Conservation (phyloP, 2,113 vertebrate genomes). For the Garra rufa region DNA sequence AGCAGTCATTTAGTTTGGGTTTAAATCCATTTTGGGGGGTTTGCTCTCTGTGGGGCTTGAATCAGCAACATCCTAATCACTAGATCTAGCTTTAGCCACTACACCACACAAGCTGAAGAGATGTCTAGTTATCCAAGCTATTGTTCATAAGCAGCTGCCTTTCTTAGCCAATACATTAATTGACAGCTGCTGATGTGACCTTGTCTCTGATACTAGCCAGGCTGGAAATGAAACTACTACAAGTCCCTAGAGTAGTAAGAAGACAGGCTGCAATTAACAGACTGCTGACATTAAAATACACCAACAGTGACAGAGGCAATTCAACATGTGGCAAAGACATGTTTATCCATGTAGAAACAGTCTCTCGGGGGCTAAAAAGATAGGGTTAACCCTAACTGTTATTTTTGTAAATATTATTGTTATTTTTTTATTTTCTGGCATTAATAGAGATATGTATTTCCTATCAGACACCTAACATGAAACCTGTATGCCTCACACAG, state of each 20-base stretch:
- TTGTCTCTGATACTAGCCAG: constrained; percentile 59
- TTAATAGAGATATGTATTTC: not conserved
- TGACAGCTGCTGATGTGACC: constrained; percentile 51
- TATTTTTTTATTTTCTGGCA: not conserved
- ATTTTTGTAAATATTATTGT: not conserved
- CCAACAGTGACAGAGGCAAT: not conserved
- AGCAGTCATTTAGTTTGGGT: not conserved
- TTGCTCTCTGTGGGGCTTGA: not conserved
- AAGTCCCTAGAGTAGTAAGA: not conserved
- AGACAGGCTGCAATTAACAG: constrained; percentile 27
- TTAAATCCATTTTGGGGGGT: not conserved
- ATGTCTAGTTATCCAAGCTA: not conserved
- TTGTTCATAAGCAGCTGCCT: constrained; percentile 31
- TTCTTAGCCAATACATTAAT: constrained; percentile 59
- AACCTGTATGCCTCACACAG: not conserved
- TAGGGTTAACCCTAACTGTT: not conserved
- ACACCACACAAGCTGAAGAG: not conserved
- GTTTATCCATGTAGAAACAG: not conserved
- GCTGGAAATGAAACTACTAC: constrained; percentile 29
- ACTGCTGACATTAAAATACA: constrained; percentile 28
- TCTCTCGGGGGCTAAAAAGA: not conserved
- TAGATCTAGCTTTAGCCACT: not conserved
- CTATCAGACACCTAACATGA: not conserved
- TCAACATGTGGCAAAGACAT: not conserved
- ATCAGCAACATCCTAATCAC: not conserved